Evolutionary conservation across 2,888 invertebrate species (phyloP).

Genomic region (Nephrotoma guestfalica): DNA sequence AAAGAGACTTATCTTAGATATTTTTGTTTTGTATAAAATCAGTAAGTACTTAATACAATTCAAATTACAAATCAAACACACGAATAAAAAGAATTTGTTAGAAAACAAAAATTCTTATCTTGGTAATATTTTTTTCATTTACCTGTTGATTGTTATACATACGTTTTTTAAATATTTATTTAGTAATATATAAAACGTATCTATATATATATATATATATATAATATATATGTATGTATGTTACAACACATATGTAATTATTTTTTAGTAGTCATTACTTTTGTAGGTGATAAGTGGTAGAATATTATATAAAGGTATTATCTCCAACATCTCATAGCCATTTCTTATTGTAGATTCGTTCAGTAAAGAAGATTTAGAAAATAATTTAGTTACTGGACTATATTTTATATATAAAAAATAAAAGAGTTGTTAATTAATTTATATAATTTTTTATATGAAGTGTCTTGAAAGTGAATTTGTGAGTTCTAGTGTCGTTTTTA

Average conservation of each 20-base stretch:
- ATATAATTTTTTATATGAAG: not conserved
- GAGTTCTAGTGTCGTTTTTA: not conserved
- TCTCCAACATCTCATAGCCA: constrained; percentile 3
- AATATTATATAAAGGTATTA: constrained; percentile 5
- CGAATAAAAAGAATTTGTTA: not conserved
- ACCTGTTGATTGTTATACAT: not conserved
- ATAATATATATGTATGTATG: not conserved
- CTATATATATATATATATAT: not conserved
- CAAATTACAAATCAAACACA: not conserved
- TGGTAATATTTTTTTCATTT: not conserved
- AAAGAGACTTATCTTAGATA: no score
- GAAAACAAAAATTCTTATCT: not conserved
- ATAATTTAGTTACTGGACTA: not conserved
- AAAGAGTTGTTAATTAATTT: not conserved
- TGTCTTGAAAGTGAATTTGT: not conserved
- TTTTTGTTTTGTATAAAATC: not conserved
- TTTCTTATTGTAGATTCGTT: not conserved
- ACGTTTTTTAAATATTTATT: not conserved
- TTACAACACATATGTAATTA: not conserved
- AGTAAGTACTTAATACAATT: not conserved
- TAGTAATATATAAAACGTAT: not conserved
- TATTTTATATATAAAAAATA: not conserved
- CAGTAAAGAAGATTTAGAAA: not conserved
- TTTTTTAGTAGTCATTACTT: not conserved
- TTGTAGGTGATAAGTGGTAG: not conserved